Evolutionary conservation across 1,140 invertebrate species (phyloP).

Genomic region (Ganaspis sp.): DNA sequence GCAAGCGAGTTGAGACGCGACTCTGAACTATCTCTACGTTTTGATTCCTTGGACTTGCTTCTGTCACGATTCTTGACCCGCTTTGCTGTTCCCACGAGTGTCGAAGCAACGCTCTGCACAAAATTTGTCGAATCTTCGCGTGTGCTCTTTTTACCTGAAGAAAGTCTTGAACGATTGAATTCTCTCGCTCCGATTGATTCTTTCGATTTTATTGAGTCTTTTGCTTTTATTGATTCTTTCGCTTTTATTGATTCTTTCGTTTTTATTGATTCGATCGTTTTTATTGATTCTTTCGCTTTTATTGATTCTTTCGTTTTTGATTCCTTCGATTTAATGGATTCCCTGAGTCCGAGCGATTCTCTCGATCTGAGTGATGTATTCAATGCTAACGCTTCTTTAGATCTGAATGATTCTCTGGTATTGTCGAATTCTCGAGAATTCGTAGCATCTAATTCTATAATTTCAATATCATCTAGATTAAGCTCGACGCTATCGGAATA

Average conservation of each 20-base stretch:
- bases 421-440: background rate
- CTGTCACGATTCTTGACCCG: conserved; percentile 68
- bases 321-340: no score
- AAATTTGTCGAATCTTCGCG: conserved; percentile 55
- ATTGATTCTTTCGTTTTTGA: no score
- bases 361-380: no score
- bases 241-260: no score
- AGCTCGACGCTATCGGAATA: conserved; percentile 48
- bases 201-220: no score
- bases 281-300: no score
- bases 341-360: no score
- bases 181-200: background rate
- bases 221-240: no score
- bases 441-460: background rate
- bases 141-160: background rate
- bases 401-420: no score
- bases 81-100: conserved; percentile 64
- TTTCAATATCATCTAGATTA: conserved; percentile 1
- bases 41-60: conserved; percentile 72
- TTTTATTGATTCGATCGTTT: no score
- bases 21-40: conserved; percentile 71
- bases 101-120: conserved; percentile 64
- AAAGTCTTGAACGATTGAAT: background rate
- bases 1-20: conserved; percentile 68
- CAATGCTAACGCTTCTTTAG: no score